A percentile compares a stretch with the other conserved stretches of the same genome.
Evolutionary conservation across 2,888 invertebrate species (phyloP).

Genomic region (Dinocampus coccinellae): DNA sequence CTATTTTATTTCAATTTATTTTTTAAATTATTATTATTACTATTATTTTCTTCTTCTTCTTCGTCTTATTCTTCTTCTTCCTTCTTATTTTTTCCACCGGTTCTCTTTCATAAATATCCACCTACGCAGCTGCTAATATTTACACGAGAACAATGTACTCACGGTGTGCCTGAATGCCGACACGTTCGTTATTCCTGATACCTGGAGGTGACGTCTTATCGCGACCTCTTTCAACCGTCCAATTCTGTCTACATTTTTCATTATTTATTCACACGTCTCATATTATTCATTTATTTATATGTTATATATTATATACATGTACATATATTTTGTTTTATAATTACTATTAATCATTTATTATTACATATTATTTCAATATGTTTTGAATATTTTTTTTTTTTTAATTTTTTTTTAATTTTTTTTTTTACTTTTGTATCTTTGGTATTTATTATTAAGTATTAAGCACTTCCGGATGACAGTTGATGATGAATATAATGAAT

Average conservation of each 20-base stretch:
- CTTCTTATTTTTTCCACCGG: neutral
- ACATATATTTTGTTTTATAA: no score
- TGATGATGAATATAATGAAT: conserved; percentile 41
- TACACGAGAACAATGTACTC: conserved; percentile 56
- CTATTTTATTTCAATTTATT: neutral
- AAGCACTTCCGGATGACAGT: conserved; percentile 37
- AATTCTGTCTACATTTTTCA: conserved; percentile 23
- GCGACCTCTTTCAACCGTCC: conserved; percentile 55
- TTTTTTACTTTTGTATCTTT: no score
- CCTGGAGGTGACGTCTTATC: conserved; percentile 58
- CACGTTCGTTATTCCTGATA: conserved; percentile 54
- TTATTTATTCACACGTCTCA: neutral
- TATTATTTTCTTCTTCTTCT: neutral
- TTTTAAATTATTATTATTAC: no score
- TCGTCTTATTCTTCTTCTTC: neutral
- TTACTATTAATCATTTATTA: neutral
- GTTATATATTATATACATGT: no score
- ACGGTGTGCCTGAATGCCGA: conserved; percentile 46
- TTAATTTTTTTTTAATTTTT: conserved; percentile 18
- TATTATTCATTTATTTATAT: conserved; percentile 25
- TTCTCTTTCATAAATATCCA: conserved; percentile 28
- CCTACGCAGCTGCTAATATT: conserved; percentile 53
- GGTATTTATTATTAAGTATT: no score
- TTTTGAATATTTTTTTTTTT: conserved; percentile 5
- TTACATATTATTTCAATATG: neutral